A percentile compares a stretch with the other conserved stretches of the same genome.
These are phyloP conservation scores for Ctenochaetus hawaiiensis DNA, from an alignment of 2,797 vertebrate genomes.

Conservation along the genomic window DNA sequence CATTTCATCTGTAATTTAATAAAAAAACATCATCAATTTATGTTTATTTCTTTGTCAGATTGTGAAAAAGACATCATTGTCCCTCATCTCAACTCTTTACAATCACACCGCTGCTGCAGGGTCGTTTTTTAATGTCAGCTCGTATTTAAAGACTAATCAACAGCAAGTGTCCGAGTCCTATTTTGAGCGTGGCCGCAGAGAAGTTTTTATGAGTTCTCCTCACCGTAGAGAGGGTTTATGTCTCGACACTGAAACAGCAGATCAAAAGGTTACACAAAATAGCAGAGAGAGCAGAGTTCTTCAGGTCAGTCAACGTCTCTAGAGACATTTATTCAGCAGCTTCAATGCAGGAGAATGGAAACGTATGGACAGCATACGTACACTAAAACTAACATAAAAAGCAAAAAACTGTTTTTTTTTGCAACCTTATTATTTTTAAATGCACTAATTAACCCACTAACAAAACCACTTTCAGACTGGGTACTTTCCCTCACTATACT, in stretches of 20 bases:
- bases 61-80: neutral
- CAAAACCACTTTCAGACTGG: slow-evolving; percentile 1
- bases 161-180: slow-evolving; percentile 42
- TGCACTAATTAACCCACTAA: neutral
- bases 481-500: slow-evolving; percentile 16
- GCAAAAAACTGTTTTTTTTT: too few relatives aligned
- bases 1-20: too few relatives aligned
- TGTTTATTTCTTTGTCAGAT: neutral
- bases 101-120: slow-evolving; percentile 13
- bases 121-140: slow-evolving; percentile 53
- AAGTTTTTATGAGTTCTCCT: slow-evolving; percentile 40
- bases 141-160: slow-evolving; percentile 36
- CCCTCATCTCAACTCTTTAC: slow-evolving; percentile 16
- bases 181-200: slow-evolving; percentile 49
- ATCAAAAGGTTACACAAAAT: slow-evolving; percentile 30
- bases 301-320: neutral
- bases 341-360: too few relatives aligned
- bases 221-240: slow-evolving; percentile 30
- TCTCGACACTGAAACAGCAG: slow-evolving; percentile 19
- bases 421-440: neutral
- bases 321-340: neutral
- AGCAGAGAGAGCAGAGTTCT: neutral
- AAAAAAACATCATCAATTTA: neutral
- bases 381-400: too few relatives aligned
- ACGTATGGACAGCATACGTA: neutral